A percentile compares a stretch with the other conserved stretches of the same genome.
phyloP scores from a whole-genome alignment of 2,797 vertebrate species.

The Lophotriccus pileatus region DNA sequence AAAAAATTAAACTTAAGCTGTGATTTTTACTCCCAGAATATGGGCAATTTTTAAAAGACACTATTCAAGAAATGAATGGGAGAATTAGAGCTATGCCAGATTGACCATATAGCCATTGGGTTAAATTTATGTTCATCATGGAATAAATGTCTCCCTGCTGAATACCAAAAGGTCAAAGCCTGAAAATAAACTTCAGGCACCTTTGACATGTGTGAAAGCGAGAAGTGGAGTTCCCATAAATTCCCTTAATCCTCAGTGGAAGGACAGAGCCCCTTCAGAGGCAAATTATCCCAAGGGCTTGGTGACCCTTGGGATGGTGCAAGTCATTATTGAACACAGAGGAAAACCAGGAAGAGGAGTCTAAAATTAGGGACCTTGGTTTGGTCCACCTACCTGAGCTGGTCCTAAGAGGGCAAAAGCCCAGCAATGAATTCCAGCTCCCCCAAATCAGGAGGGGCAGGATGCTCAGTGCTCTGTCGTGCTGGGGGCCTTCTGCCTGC shows the following conservation, averaged over 20 bases:
- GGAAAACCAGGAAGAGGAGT: not conserved
- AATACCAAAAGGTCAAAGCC: not conserved
- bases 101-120: not conserved
- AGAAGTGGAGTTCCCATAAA: not conserved
- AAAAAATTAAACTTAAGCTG: not conserved
- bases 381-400: not conserved
- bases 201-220: accelerated
- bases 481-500: not conserved
- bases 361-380: not conserved
- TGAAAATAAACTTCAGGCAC: slow-evolving; percentile 15
- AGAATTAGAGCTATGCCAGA: not conserved
- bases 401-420: not conserved
- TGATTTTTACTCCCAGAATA: slow-evolving; percentile 13
- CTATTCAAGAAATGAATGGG: not conserved
- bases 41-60: not conserved
- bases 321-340: not conserved
- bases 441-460: accelerated
- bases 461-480: not conserved
- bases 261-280: not conserved
- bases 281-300: not conserved
- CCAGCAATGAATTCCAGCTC: not conserved
- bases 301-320: accelerated
- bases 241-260: not conserved
- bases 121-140: not conserved
- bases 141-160: not conserved